Conservation (phyloP, 2,113 vertebrate genomes). For the Vicugna pacos region DNA sequence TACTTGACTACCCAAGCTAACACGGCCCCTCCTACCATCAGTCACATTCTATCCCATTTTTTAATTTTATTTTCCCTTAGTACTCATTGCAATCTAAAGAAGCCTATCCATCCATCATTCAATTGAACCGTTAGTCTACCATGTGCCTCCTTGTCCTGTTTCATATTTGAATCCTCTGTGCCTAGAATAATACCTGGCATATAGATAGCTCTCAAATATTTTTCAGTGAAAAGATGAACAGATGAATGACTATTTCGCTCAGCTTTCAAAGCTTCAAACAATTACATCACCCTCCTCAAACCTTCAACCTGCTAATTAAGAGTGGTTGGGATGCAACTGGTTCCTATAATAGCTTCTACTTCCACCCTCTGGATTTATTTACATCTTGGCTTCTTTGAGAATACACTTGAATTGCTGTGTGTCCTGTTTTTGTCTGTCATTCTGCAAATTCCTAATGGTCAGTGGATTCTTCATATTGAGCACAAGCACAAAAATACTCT, state of each 20-base stretch:
- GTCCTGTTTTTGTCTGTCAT: conserved; percentile 9
- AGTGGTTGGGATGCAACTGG: not conserved
- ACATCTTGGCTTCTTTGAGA: not conserved
- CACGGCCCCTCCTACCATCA: not conserved
- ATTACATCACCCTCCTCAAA: not conserved
- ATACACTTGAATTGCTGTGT: not conserved
- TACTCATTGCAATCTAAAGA: not conserved
- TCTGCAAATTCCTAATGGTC: not conserved
- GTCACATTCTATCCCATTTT: not conserved
- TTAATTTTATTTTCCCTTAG: not conserved
- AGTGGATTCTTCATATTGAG: not conserved
- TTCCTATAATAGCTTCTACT: not conserved
- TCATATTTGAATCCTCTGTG: not conserved
- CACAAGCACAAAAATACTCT: conserved; percentile 7
- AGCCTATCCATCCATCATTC: not conserved
- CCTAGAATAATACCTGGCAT: not conserved
- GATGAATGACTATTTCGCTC: not conserved
- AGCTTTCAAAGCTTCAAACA: conserved; percentile 9
- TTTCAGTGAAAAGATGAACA: not conserved
- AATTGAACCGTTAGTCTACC: not conserved
- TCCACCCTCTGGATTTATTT: not conserved
- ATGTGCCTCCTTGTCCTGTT: not conserved
- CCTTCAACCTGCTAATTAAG: not conserved
- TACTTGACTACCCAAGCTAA: not conserved
- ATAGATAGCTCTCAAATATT: not conserved